phyloP scores from a whole-genome alignment of 2,888 invertebrate genomes.

The Xestia rhomboidea region DNA sequence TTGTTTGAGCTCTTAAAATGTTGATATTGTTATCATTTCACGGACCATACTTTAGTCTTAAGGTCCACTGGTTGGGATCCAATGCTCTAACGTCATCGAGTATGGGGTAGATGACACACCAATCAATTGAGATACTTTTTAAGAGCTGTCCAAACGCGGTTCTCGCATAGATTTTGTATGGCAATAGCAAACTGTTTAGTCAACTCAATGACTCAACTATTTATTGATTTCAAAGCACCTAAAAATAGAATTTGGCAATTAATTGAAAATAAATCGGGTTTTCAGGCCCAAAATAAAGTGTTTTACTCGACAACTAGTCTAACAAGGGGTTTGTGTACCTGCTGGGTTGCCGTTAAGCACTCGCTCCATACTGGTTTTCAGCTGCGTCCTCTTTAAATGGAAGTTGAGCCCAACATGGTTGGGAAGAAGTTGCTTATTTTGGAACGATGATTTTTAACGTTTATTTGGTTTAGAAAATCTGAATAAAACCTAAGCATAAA shows the following conservation, averaged over 20 bases:
- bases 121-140: too few species aligned
- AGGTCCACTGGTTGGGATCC: neutral
- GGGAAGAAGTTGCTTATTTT: neutral
- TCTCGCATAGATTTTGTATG: too few species aligned
- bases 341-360: neutral
- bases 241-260: too few species aligned
- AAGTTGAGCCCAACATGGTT: neutral
- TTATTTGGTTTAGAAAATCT: neutral
- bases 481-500: neutral
- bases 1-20: too few species aligned
- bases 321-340: neutral
- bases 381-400: neutral
- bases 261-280: too few species aligned
- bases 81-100: constrained; percentile 27
- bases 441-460: neutral
- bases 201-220: too few species aligned
- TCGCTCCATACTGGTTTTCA: neutral
- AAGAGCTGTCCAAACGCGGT: too few species aligned
- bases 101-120: too few species aligned
- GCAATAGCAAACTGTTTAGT: too few species aligned
- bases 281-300: too few species aligned
- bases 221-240: too few species aligned
- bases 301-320: too few species aligned
- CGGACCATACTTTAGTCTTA: neutral
- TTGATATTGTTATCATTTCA: neutral